Evolutionary conservation across 2,888 invertebrate species (phyloP), one percentile per base, ranked within the genome.

Genomic region (Diarsia mendica): DNA sequence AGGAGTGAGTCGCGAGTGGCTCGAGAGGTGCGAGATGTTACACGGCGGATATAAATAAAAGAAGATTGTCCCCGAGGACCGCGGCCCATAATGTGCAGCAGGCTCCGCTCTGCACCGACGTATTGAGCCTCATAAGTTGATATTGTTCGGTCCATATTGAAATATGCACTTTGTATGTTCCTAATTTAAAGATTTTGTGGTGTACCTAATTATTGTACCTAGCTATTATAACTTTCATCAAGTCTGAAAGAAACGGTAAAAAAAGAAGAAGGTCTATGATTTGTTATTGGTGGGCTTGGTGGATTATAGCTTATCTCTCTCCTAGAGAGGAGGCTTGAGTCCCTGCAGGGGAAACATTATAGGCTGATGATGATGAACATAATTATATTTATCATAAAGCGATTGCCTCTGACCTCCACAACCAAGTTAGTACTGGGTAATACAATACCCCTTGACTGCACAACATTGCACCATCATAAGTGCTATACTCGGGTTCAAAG

Each of bases 1-100:
- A 86, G 86, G 74, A 85, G 83, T 87, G 84, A 83, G 87, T 85
- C 85, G 88, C 87, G 83, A 84, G 86, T 85, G 88, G 79, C 85
- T 84, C 75, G 71, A 83, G 80, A 92, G 90, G 91, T 90, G 93
- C 92, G 93, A 94, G 93, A 91, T 94, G 94, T 93, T 91, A 92
- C 91, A 90, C 91, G 90, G 89, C 90, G 92, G 92, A 91, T 92
- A 94, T 93, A 95, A 95, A 95, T 95, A 95, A 95, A 95, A 94
- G 92, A 94, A 93, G 92, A 93, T 91, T 92, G 94, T 94, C 93
- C 89, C 93, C 91, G 90, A 91, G 90, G 90, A 91, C 90, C 91
- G 90, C 91, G 91, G 90, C 88, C 93, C 92, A 94, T 94, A 94
- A 92, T 91, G 93, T 89, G 89, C 89, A 79, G 72, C 75, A 28